Evolutionary conservation across 2,113 vertebrate species (phyloP).

Genomic region (Thunnus thynnus): DNA sequence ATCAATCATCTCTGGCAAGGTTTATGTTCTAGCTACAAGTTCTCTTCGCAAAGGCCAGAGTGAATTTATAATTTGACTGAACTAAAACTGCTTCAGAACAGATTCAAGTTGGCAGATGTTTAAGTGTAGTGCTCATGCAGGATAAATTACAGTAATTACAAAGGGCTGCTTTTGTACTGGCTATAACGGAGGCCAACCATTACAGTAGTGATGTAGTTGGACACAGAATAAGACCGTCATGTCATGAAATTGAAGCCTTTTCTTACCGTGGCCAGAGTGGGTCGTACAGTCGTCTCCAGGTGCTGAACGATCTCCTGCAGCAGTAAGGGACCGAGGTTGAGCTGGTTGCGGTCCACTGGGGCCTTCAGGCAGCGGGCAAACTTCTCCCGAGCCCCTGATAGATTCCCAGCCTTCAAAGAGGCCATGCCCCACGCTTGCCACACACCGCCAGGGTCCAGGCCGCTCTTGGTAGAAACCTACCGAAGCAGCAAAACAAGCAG

Average conservation of each 20-base stretch:
- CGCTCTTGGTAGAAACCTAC: constrained; percentile 97
- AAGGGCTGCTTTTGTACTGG: fast-evolving
- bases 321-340: constrained; percentile 88
- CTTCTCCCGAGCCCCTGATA: constrained; percentile 92
- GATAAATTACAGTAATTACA: neutral
- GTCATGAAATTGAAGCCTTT: neutral
- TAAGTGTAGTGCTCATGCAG: neutral
- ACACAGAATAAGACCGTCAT: neutral
- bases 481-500: neutral
- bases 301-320: constrained; percentile 94
- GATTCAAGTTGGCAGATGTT: neutral
- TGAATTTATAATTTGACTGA: too few relatives aligned
- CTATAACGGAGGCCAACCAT: too few relatives aligned
- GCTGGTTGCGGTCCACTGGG: constrained; percentile 93
- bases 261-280: constrained; percentile 84
- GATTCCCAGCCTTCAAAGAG: constrained; percentile 92
- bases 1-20: too few relatives aligned
- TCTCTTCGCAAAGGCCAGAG: neutral
- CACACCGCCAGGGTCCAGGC: constrained; percentile 92
- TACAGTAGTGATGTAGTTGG: too few relatives aligned
- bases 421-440: constrained; percentile 99
- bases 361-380: constrained; percentile 92
- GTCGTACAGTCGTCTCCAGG: constrained; percentile 89
- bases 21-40: neutral
- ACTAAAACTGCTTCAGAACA: neutral